Evolutionary conservation across 2,797 vertebrate genomes (phyloP).

Genomic region (Enteromius trimaculatus): DNA sequence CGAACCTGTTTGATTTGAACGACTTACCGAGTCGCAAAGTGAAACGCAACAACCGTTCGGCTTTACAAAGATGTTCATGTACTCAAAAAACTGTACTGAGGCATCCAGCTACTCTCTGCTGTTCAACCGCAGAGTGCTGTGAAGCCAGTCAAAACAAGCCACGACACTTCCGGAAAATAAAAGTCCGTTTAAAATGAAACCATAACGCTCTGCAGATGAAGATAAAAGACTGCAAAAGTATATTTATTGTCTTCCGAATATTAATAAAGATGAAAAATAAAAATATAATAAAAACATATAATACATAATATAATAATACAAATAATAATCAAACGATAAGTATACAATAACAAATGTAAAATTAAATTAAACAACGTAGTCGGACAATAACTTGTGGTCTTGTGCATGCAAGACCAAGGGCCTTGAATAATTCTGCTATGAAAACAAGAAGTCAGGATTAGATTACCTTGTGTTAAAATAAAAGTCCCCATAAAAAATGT

Average conservation of each 20-base stretch:
- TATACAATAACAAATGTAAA: not conserved
- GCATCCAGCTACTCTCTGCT: slow-evolving; percentile 39
- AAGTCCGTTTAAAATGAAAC: slow-evolving; percentile 1
- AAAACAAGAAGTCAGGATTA: not conserved
- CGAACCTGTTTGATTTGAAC: not conserved
- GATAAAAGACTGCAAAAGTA: not conserved
- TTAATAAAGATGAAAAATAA: not conserved
- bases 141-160: not conserved
- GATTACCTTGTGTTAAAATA: not conserved
- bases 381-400: not conserved
- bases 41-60: slow-evolving; percentile 27
- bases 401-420: not conserved
- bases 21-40: slow-evolving; percentile 56
- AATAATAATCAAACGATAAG: not conserved
- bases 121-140: slow-evolving; percentile 26
- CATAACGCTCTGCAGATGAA: not conserved
- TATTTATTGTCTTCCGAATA: not conserved
- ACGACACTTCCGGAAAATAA: slow-evolving; percentile 40
- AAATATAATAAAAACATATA: not conserved
- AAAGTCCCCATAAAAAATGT: not conserved
- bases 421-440: not conserved
- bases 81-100: slow-evolving; percentile 34
- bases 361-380: not conserved
- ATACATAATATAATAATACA: not conserved
- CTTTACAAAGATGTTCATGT: slow-evolving; percentile 45